Conservation (phyloP, 1,140 invertebrate genomes). For the Neelides sp. region DNA sequence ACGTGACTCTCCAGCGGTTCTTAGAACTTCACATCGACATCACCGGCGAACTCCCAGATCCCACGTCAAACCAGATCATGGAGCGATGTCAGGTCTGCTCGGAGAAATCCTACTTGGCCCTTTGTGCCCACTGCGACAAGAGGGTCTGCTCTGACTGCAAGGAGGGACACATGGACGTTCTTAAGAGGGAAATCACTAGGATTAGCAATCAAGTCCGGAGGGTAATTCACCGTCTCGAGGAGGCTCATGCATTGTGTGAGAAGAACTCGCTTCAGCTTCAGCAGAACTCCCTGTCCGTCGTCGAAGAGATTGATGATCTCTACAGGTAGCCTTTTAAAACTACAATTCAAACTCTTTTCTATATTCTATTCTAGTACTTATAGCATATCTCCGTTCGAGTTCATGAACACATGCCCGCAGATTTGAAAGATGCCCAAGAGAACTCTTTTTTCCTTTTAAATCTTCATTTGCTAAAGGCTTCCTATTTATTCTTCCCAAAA, state of each 20-base stretch:
- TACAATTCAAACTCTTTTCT: not conserved
- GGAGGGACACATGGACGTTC: slow-evolving; percentile 87
- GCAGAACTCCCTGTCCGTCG: slow-evolving; percentile 67
- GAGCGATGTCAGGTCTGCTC: slow-evolving; percentile 49
- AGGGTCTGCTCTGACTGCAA: slow-evolving; percentile 82
- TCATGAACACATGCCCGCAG: too few species aligned
- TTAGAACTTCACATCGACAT: slow-evolving; percentile 89
- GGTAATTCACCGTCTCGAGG: slow-evolving; percentile 71
- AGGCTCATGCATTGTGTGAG: slow-evolving; percentile 65
- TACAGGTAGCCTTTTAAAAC: slow-evolving; percentile 40
- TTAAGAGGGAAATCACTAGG: slow-evolving; percentile 80
- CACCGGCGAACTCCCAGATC: slow-evolving; percentile 77
- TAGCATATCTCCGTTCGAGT: too few species aligned
- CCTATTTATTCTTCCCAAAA: too few species aligned
- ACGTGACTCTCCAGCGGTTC: slow-evolving; percentile 88
- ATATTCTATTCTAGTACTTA: too few species aligned
- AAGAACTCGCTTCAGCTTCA: slow-evolving; percentile 71
- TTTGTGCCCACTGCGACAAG: slow-evolving; percentile 88
- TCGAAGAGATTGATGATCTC: slow-evolving; percentile 85
- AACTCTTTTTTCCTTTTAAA: too few species aligned
- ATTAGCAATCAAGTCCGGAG: slow-evolving; percentile 80
- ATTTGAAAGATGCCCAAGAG: too few species aligned
- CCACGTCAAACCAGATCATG: slow-evolving; percentile 53
- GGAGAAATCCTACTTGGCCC: slow-evolving; percentile 78
- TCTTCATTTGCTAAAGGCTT: too few species aligned